Evolutionary conservation across 2,113 vertebrate species (phyloP), one percentile per base, ranked within the genome.

Genomic region (Alexandromys fortis): DNA sequence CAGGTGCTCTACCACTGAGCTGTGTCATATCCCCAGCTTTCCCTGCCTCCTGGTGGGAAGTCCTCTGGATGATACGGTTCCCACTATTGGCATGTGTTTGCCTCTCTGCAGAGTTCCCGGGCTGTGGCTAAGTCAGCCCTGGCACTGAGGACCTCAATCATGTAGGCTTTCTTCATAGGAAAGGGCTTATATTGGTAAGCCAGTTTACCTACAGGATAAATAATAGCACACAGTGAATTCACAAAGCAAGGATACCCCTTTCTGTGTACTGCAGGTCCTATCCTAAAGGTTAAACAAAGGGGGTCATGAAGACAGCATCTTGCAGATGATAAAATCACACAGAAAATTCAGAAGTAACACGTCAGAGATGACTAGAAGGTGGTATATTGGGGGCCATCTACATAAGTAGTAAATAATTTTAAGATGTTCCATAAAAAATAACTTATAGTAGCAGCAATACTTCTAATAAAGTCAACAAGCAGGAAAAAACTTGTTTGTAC

Each of bases 381-480:
- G 11, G 35, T 38, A n/a, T 82, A 22, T 33, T 55, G 77, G 17
- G 77, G 52, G 11, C 17, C 35, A 82, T 82, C 21, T 16, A 38
- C 79, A 61, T 61, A 49, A 61, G 35, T 38, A 58, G 52, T 19
- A n/a, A 58, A n/a, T 81, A 24, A 89, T 58, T n/a, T 75, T 91
- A 78, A 96, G 77, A 87, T 88, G 45, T 91, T 75, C 81, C 58
- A 94, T 78, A 92, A 92, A 22, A 22, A 88, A 76, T 49, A 81
- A 58, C n/a, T 86, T 86, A 77, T 3, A 91, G 61, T 89, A n/a
- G 16, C 58, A 81, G 47, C 47, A 65, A 17, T 86, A 79, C 13
- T 79, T 86, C 38, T 77, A 42, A 65, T 90, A 76, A 95, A 95
- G 58, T 22, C n/a, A 92, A 83, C 70, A 85, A 87, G 94, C 86